Percentiles rank a stretch among this genome's conserved stretches.
phyloP scores from a whole-genome alignment of 2,797 vertebrate genomes.

The Peromyscus melanophrys region DNA sequence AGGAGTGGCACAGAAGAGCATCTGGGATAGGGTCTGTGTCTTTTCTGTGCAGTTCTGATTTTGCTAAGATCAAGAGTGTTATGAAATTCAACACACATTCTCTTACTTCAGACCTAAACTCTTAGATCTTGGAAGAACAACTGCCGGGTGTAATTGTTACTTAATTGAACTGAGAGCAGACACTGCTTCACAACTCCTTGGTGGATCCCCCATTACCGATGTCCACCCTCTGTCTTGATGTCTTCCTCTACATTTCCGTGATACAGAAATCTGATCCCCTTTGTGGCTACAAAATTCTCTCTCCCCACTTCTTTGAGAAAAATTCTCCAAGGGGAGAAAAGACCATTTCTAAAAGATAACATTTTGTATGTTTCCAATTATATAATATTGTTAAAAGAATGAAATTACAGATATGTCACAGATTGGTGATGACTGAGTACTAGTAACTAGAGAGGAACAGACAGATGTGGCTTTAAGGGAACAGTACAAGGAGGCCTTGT shows the following conservation, averaged over 20 bases:
- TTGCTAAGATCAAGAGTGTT: conserved; percentile 26
- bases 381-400: conserved; percentile 51
- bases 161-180: not conserved
- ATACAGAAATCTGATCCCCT: not conserved
- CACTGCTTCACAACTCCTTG: not conserved
- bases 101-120: conserved; percentile 38
- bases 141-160: not conserved
- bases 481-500: not conserved
- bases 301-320: not conserved
- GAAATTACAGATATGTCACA: conserved; percentile 10
- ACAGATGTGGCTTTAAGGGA: not conserved
- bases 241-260: not conserved
- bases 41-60: not conserved
- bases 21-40: conserved; percentile 2
- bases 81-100: conserved; percentile 22
- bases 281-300: not conserved
- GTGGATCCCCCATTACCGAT: not conserved
- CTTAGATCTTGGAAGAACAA: not conserved
- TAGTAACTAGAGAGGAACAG: not conserved
- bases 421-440: not conserved
- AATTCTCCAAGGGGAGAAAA: not conserved
- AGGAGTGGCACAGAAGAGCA: conserved; percentile 21
- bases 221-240: not conserved
- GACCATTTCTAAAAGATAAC: not conserved
- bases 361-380: conserved; percentile 1